phyloP scores from a whole-genome alignment of 2,888 invertebrate species.

The Lasioglossum oenotherae region DNA sequence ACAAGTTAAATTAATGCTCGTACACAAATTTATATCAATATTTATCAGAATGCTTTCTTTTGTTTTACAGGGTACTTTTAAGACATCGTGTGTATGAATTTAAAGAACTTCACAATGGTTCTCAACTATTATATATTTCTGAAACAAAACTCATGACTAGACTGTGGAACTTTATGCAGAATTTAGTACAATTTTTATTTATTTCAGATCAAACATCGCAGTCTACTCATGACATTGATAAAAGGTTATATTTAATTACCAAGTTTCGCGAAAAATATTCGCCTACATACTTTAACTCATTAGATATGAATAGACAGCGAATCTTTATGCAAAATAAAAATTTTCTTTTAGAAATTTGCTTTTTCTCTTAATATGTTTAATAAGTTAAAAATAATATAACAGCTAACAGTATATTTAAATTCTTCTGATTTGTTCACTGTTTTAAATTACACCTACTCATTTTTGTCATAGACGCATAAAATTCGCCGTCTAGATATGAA shows the following conservation, averaged over 20 bases:
- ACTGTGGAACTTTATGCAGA: too few species aligned
- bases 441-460: too few species aligned
- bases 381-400: too few species aligned
- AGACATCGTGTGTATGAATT: background rate
- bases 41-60: background rate
- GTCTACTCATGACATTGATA: background rate
- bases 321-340: too few species aligned
- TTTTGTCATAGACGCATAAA: too few species aligned
- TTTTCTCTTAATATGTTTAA: too few species aligned
- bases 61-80: background rate
- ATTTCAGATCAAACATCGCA: too few species aligned
- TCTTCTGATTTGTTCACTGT: too few species aligned
- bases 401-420: too few species aligned
- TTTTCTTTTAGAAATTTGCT: too few species aligned
- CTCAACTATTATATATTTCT: background rate
- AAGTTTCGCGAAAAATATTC: background rate
- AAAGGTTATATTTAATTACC: background rate
- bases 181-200: too few species aligned
- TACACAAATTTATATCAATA: background rate
- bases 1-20: background rate
- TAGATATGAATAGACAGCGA: too few species aligned
- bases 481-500: background rate
- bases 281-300: background rate
- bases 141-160: background rate
- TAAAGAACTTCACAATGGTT: background rate